Percentiles rank a stretch among this genome's conserved stretches.
These are phyloP conservation scores for Coreius guichenoti DNA, from an alignment of 2,797 vertebrate species.

Conservation along the genomic window DNA sequence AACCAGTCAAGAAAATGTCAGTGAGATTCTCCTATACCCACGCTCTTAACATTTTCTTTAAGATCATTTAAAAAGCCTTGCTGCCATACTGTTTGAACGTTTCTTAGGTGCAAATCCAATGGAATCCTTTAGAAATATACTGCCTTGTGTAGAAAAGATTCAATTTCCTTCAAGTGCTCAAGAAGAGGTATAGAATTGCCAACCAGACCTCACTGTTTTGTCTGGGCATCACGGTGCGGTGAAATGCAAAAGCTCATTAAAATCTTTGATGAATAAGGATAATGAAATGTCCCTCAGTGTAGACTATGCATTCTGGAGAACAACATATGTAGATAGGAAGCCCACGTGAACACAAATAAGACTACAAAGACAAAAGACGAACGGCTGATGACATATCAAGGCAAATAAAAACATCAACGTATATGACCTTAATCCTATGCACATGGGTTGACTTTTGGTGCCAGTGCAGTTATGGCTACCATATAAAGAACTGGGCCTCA, in stretches of 20 bases:
- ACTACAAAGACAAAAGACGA: conserved; percentile 16
- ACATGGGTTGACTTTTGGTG: conserved; percentile 4
- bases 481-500: not conserved
- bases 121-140: not conserved
- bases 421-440: conserved; percentile 21
- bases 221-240: not conserved
- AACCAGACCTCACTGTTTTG: not conserved
- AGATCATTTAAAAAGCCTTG: not conserved
- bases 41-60: not conserved
- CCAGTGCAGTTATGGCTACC: not conserved
- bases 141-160: not conserved
- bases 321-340: not conserved
- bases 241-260: not conserved
- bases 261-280: conserved; percentile 47
- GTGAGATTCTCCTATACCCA: not conserved
- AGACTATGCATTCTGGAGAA: conserved; percentile 2
- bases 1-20: conserved; percentile 8
- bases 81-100: not conserved
- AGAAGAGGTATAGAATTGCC: not conserved
- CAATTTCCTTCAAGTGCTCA: not conserved
- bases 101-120: not conserved
- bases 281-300: not conserved
- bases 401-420: conserved; percentile 47
- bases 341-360: not conserved
- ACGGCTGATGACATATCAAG: conserved; percentile 35